Conservation (phyloP, 2,797 vertebrate genomes). For the Gymnopithys bicolor region DNA sequence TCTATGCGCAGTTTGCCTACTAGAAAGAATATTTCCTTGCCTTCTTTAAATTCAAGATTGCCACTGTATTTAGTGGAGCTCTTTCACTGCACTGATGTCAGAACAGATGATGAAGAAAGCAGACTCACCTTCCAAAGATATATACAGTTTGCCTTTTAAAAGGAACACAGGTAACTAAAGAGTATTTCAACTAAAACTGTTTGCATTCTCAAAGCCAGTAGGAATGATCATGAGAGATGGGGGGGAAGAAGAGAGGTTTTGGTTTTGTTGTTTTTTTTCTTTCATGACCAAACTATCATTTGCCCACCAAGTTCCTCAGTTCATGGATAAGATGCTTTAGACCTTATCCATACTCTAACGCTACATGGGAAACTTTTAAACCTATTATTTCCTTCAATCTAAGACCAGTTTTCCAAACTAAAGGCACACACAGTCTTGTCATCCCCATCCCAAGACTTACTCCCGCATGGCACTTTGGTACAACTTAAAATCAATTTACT, state of each 20-base stretch:
- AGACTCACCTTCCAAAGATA: background rate
- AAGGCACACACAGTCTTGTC: background rate
- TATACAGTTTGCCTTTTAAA: background rate
- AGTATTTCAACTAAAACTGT: background rate
- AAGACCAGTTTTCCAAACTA: background rate
- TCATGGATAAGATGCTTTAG: background rate
- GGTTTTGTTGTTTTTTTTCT: background rate
- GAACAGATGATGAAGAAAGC: background rate
- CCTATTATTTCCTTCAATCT: background rate
- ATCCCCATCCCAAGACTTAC: background rate
- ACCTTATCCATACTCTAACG: background rate
- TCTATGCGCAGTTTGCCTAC: background rate
- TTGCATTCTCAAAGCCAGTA: background rate
- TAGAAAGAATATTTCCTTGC: background rate
- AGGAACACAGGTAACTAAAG: background rate
- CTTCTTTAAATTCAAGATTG: background rate
- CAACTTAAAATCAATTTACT: background rate
- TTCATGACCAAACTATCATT: background rate
- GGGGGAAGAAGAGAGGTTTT: background rate
- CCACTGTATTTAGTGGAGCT: background rate
- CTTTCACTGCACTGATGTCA: background rate
- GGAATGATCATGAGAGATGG: background rate
- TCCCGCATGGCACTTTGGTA: background rate
- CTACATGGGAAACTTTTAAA: background rate
- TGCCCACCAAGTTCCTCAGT: background rate